Evolutionary conservation across 2,888 invertebrate species (phyloP), one percentile per base, ranked within the genome.

Genomic region (Odiellus spinosus): DNA sequence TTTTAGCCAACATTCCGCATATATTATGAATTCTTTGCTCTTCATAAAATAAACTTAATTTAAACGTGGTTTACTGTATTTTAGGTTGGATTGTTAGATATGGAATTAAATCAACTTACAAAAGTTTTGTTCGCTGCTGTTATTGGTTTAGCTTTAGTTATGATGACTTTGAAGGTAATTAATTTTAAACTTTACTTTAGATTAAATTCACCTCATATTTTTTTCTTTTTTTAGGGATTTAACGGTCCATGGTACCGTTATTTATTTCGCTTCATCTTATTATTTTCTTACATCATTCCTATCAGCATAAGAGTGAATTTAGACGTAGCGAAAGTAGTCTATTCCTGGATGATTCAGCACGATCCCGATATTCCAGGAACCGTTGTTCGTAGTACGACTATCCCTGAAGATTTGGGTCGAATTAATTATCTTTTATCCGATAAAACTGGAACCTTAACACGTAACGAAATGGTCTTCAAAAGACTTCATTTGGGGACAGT

Each of bases 201-300:
- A 12, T 34, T 34, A 32, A n/a, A 11, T 41, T 34, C 42, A 46
- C 10, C 14, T 21, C 21, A 19, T 34, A 12, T 26, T 32, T 15
- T 39, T 46, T 34, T 36, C 42, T 51, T 38, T 34, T 59, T 61
- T 21, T 58, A 70, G 71, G 95, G 95, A 8, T 95, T 93, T 67
- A 79, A 76, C 50, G 95, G 95, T 0, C 90, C 88, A 10, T 96
- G 95, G 96, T 91, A 87, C 64, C 68, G 84, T 59, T 96, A 98
- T 67, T 77, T 95, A 73, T 91, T 96, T 71, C 74, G 98, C 61
- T 98, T 98, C 63, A 79, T 98, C 45, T 73, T 98, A 39, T 75
- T 98, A 15, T 98, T 98, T 71, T 98, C 98, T 0, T 99, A 98
- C 69, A 98, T 98, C 59, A 95, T 98, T 62, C 98, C 98, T 14